Conservation (phyloP, 2,113 vertebrate genomes). For the Tragelaphus imberbis region DNA sequence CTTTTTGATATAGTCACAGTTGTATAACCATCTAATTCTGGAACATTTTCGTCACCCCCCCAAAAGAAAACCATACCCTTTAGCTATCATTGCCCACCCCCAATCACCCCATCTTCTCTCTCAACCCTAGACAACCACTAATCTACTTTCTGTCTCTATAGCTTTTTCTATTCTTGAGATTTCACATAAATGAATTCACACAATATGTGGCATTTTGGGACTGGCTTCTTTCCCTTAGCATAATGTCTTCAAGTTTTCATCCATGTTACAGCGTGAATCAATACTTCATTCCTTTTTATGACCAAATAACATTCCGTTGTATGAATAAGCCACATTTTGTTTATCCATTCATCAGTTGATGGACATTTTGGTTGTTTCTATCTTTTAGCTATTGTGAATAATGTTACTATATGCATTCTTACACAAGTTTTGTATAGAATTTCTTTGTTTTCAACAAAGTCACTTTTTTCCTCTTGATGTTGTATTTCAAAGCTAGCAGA, state of each 20-base stretch:
- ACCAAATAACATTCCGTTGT: background rate
- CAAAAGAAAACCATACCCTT: background rate
- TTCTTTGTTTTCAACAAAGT: conserved; percentile 25
- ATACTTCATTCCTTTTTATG: background rate
- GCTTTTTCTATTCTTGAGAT: background rate
- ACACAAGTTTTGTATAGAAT: background rate
- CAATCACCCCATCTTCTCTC: background rate
- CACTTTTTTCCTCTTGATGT: background rate
- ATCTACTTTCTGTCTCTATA: background rate
- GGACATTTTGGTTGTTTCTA: background rate
- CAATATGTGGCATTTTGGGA: background rate
- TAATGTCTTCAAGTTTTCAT: background rate
- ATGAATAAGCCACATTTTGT: background rate
- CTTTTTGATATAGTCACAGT: conserved; percentile 4
- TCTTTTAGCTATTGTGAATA: background rate
- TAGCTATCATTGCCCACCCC: background rate
- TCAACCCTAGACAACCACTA: background rate
- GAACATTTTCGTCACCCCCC: background rate
- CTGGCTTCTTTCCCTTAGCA: background rate
- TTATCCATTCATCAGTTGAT: background rate
- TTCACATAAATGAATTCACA: conserved; percentile 7
- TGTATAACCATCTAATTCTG: background rate
- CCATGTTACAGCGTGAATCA: background rate
- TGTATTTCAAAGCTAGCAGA: background rate
- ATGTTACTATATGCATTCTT: background rate